Base-by-base conservation (phyloP, 1,140 invertebrate species). In the Psilanteris sp. region DNA sequence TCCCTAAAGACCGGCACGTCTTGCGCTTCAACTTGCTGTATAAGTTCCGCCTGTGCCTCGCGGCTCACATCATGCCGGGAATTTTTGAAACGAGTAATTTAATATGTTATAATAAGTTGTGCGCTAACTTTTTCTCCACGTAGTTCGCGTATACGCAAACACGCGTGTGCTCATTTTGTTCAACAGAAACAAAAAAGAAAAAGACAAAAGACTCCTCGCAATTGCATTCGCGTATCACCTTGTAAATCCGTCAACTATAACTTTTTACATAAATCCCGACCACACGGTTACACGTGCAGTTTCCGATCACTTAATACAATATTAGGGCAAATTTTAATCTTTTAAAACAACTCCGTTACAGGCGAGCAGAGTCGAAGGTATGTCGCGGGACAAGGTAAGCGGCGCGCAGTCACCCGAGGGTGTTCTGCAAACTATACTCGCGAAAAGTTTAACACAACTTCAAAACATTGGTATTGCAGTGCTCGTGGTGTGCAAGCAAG, bases 371-470 rank as follows among this genome's bases (percentile, higher is more conserved):
- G 20, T 8, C n/a, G 15, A 15, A 62, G 57, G 32, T 57, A 39
- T 36, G 44, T 44, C 55, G 24, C 15, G 43, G 24, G 14, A 41
- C 75, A 79, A 81, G 77, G 74, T 80, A 77, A 84, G 79, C 79
- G 55, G 54, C 59, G 43, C 41, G 66, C 62, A 82, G 77, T 78
- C 77, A 77, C 67, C 68, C 80, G 32, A 61, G 78, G 72, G 76
- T 72, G 82, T 81, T 85, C 77, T 13, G 82, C 79, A 84, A 86
- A 85, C 85, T 84, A 81, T 83, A 76, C 68, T 81, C 73, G 79
- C 76, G 82, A 87, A 87, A 87, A 87, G 85, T 87, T 87, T 82
- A 87, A 85, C 83, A 84, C 83, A 86, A 87, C 85, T 87, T 85
- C 81, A 85, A 85, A 86, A 84, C 82, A 81, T 82, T 59, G 83